Evolutionary conservation across 2,113 vertebrate genomes (phyloP), one percentile per base, ranked within the genome.

Genomic region (Pelmatolapia mariae): DNA sequence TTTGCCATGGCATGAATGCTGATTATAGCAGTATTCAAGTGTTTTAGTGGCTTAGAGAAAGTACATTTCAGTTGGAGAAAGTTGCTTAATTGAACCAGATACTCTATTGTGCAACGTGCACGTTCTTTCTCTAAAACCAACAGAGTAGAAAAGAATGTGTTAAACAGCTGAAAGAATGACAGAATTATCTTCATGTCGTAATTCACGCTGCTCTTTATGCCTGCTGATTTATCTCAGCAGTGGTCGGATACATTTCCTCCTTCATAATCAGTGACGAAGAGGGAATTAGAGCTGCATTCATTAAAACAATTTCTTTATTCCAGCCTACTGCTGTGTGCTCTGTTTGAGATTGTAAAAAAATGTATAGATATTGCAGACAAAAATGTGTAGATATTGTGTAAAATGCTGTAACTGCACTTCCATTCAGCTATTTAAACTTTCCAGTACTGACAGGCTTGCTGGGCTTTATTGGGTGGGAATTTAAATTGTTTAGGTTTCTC

Each of bases 1-100:
- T 94, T 94, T 89, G 83, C 82, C 86, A 83, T 85, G 91, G 89
- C 89, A 92, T 88, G 87, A 93, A 87, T 81, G 89, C 89, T 91
- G 91, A 93, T 92, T 92, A 87, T 31, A n/a, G 82, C 90, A 80
- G 86, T 76, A 88, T 84, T 93, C 83, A 90, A 94, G 86, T 93
- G 93, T 90, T 93, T 94, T 88, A 88, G 89, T 91, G 90, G 92
- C 91, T 95, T 90, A 94, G 88, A 86, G 91, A 92, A 94, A 91
- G 89, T 93, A 93, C 89, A 87, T 89, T 93, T 89, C 83, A 91
- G 86, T 81, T 66, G 89, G 91, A 91, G 94, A 94, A 94, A 93
- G 86, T 94, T 93, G 86, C 88, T 82, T 95, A 95, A 96, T 95
- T 94, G 91, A 94, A 93, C 89, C 91, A 93, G 92, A 95, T 94